Evolutionary conservation across 2,888 invertebrate species (phyloP).

Genomic region (Drosophila sordidula): DNA sequence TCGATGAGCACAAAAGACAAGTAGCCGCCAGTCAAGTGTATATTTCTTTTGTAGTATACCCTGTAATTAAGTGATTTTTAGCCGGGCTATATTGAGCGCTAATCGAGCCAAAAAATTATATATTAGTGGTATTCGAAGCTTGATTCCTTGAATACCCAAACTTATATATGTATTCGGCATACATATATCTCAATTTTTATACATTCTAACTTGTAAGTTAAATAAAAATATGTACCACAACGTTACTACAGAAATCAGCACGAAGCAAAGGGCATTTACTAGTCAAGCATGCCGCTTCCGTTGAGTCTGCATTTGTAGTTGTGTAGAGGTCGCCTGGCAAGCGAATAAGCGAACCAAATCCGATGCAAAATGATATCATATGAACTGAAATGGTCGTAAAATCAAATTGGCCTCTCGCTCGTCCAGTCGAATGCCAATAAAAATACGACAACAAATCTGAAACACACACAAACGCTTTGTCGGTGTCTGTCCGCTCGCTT

Average conservation of each 20-base stretch:
- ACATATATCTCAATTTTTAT: no score
- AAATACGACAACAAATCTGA: conserved; percentile 65
- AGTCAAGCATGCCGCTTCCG: neutral
- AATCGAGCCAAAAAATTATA: neutral
- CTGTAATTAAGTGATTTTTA: neutral
- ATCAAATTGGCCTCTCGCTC: conserved; percentile 60
- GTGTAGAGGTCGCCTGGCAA: conserved; percentile 17
- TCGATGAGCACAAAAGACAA: conserved; percentile 52
- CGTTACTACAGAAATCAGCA: no score
- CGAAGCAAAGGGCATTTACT: neutral
- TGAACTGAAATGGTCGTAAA: conserved; percentile 65
- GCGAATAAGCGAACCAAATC: conserved; percentile 27
- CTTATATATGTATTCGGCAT: no score
- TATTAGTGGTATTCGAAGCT: neutral
- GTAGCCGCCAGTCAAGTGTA: conserved; percentile 45
- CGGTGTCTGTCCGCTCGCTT: conserved; percentile 51
- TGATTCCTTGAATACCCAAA: no score
- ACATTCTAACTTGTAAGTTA: no score
- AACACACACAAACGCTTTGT: conserved; percentile 60
- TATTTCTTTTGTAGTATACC: conserved; percentile 20
- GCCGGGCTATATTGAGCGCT: neutral
- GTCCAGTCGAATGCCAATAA: conserved; percentile 65
- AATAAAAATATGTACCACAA: no score
- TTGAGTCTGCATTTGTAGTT: conserved; percentile 13
- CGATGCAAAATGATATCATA: conserved; percentile 65